Evolutionary conservation across 1,140 invertebrate species (phyloP).

Genomic region (Macrobrachium rosenbergii): DNA sequence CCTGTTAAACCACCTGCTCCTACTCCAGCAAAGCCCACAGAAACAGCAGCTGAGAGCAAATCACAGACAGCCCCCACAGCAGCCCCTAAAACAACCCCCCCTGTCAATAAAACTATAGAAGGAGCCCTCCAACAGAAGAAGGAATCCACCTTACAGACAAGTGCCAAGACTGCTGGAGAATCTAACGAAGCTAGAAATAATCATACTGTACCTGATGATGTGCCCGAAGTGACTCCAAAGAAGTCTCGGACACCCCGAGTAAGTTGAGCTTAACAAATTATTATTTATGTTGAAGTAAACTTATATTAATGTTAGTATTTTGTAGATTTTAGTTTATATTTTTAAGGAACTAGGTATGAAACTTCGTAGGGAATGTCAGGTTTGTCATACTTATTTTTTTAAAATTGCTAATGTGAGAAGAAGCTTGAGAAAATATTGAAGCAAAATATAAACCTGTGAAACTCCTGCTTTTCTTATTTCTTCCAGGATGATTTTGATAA

Average conservation of each 20-base stretch:
- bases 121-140: constrained; percentile 41
- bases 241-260: constrained; percentile 46
- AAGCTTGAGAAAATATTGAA: no score
- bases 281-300: not conserved
- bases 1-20: constrained; percentile 41
- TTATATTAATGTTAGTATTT: no score
- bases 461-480: no score
- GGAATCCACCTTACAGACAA: constrained; percentile 34
- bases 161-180: not conserved
- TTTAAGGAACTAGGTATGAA: no score
- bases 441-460: no score
- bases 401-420: no score
- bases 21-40: constrained; percentile 57
- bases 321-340: no score
- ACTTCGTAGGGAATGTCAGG: no score
- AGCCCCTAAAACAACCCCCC: not conserved
- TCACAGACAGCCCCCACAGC: constrained; percentile 29
- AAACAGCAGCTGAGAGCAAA: constrained; percentile 27
- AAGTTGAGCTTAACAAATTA: not conserved
- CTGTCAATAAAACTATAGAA: constrained; percentile 7
- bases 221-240: constrained; percentile 17
- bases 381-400: no score
- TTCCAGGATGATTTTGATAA: no score
- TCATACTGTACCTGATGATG: constrained; percentile 5
- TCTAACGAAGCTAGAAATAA: not conserved